Evolutionary conservation across 1,140 invertebrate genomes (phyloP).

Genomic region (Heterodera carotae): DNA sequence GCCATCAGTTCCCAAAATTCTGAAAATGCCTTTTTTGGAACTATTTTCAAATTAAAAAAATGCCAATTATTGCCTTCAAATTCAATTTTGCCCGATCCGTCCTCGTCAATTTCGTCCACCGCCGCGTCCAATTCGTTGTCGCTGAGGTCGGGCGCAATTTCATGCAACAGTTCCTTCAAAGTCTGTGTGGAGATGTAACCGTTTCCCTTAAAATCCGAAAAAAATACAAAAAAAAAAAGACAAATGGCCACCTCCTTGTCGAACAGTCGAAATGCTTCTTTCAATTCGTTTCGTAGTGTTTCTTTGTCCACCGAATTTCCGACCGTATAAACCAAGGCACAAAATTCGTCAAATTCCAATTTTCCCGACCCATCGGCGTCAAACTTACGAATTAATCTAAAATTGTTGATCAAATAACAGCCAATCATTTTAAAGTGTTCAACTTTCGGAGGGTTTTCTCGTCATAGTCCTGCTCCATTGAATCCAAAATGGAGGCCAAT

Average conservation of each 20-base stretch:
- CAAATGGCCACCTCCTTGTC: slow-evolving; percentile 52
- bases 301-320: slow-evolving; percentile 63
- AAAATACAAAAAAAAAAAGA: background rate
- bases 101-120: slow-evolving; percentile 63
- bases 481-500: slow-evolving; percentile 62
- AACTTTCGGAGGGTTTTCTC: slow-evolving; percentile 53
- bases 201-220: slow-evolving; percentile 46
- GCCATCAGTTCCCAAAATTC: slow-evolving; percentile 50
- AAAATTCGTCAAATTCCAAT: slow-evolving; percentile 63
- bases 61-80: slow-evolving; percentile 48
- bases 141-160: slow-evolving; percentile 58
- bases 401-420: slow-evolving; percentile 6
- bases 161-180: slow-evolving; percentile 59
- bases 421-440: background rate
- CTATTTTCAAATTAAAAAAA: slow-evolving; percentile 25
- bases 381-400: slow-evolving; percentile 57
- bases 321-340: slow-evolving; percentile 61
- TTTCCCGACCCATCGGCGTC: slow-evolving; percentile 63
- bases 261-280: slow-evolving; percentile 62
- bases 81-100: slow-evolving; percentile 62
- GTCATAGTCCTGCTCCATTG: slow-evolving; percentile 64
- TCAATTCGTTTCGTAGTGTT: slow-evolving; percentile 59
- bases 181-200: slow-evolving; percentile 61
- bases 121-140: slow-evolving; percentile 57
- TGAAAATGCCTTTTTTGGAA: slow-evolving; percentile 36